A percentile compares a stretch with the other conserved stretches of the same genome.
phyloP scores from a whole-genome alignment of 1,140 invertebrate species.

The Drosophila pseudoobscura region DNA sequence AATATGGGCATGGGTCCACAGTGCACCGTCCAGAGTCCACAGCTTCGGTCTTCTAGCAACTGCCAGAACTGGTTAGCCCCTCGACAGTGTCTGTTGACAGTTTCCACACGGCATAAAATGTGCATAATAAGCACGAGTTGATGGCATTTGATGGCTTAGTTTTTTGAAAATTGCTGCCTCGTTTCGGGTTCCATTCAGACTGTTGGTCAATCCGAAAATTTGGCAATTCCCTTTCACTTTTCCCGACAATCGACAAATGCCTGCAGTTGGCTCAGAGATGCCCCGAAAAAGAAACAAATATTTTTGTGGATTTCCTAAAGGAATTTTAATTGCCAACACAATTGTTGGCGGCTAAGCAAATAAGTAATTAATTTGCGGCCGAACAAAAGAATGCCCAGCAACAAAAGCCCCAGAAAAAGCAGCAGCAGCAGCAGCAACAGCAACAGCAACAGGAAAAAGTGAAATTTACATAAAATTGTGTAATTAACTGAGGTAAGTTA shows the following conservation, averaged over 20 bases:
- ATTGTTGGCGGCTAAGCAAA: constrained; percentile 69
- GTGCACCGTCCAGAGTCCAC: constrained; percentile 1
- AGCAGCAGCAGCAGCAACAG: constrained; percentile 4
- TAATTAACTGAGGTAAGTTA: constrained; percentile 69
- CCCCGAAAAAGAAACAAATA: constrained; percentile 42
- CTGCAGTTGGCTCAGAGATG: constrained; percentile 50
- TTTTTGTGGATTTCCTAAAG: constrained; percentile 56
- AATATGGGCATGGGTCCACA: neutral
- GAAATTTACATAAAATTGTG: constrained; percentile 81
- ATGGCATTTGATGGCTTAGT: constrained; percentile 55
- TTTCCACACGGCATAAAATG: constrained; percentile 54
- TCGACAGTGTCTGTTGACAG: constrained; percentile 29
- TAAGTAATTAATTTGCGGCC: constrained; percentile 73
- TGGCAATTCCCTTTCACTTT: constrained; percentile 79
- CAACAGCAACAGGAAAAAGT: constrained; percentile 49
- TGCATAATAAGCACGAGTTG: constrained; percentile 68
- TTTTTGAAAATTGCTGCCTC: constrained; percentile 26
- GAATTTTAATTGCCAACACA: constrained; percentile 77
- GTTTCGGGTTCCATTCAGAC: constrained; percentile 14
- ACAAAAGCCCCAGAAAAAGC: constrained; percentile 10
- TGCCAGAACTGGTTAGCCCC: constrained; percentile 57
- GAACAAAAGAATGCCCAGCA: constrained; percentile 65
- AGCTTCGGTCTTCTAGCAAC: constrained; percentile 8
- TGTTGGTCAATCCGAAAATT: constrained; percentile 70
- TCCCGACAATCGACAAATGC: constrained; percentile 68